Percentiles rank a stretch among this genome's conserved stretches.
phyloP scores from a whole-genome alignment of 2,888 invertebrate species.

The Rhaphigaster nebulosa region DNA sequence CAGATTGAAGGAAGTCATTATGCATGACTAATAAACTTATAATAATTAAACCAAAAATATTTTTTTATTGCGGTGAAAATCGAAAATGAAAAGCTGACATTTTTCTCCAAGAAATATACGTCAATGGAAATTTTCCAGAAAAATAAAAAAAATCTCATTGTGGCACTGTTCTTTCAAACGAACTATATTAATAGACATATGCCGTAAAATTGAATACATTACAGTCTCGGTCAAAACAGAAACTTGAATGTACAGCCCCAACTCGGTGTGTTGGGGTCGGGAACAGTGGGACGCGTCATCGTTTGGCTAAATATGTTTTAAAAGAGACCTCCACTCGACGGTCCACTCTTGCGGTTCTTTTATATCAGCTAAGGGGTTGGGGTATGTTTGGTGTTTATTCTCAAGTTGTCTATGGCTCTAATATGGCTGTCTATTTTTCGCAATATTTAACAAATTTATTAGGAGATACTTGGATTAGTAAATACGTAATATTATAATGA shows the following conservation, averaged over 20 bases:
- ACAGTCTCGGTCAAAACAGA: background rate
- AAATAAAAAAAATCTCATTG: no score
- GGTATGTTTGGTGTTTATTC: background rate
- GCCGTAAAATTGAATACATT: background rate
- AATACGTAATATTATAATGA: no score
- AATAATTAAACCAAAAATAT: no score
- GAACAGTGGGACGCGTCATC: constrained; percentile 12
- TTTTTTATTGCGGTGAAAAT: no score
- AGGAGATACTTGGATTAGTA: no score
- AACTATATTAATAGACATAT: no score
- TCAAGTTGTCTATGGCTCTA: background rate
- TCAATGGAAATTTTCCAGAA: no score
- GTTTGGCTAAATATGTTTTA: constrained; percentile 44
- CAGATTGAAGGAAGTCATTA: no score
- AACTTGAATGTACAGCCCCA: background rate
- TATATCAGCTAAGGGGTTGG: background rate
- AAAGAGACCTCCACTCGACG: constrained; percentile 18
- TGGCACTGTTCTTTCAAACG: no score
- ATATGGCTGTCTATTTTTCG: background rate
- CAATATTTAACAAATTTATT: background rate
- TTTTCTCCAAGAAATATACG: no score
- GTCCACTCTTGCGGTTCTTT: constrained; percentile 8
- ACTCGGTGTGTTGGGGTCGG: constrained; percentile 45
- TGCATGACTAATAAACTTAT: no score
- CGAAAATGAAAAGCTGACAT: no score